Evolutionary conservation across 2,888 invertebrate species (phyloP), one percentile per base, ranked within the genome.

Genomic region (Cantharis flavilabris): DNA sequence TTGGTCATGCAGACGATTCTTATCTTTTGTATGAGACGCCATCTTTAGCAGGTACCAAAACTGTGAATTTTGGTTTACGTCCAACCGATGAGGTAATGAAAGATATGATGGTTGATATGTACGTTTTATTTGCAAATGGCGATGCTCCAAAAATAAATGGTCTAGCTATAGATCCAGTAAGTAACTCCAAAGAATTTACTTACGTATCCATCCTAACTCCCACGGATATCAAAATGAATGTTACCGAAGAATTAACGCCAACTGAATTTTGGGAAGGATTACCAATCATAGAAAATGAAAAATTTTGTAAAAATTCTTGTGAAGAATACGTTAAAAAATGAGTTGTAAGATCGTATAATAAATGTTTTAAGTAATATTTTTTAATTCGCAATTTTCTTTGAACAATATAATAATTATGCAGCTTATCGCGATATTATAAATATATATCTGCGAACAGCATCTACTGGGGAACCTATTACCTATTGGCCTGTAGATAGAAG

Each of bases 251-350:
- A 26, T 23, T 71, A 18, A 33, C 73, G 2, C 69, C 74, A 9
- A 65, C 69, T 2, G 7, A 20, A 0, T 77, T 77, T 72, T 77
- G 77, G 77, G 26, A 74, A 11, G 10, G 4, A 7, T 28, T 77
- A 23, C 71, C 71, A 9, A 20, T 77, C 30, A 33, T 23, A 18
- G 77, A 77, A 69, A 74, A 77, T 18, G 33, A 69, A 69, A 67
- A 23, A 0, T 13, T 33, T 33, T 33, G 11, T 33, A 33, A 13
- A 33, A 33, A 33, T 1, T 11, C 49, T 49, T 49, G 49, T n/a
- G 9, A n/a, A 49, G 13, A n/a, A 49, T 0, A 0, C 7, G 1
- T 26, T 9, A 0, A 49, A n/a, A 49, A 49, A n/a, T 49, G 49
- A 49, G 9, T 49, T 49, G 7, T 49, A 49, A 49, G 11, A 33